Conservation (phyloP, 2,113 vertebrate species). For the Macrotis lagotis region DNA sequence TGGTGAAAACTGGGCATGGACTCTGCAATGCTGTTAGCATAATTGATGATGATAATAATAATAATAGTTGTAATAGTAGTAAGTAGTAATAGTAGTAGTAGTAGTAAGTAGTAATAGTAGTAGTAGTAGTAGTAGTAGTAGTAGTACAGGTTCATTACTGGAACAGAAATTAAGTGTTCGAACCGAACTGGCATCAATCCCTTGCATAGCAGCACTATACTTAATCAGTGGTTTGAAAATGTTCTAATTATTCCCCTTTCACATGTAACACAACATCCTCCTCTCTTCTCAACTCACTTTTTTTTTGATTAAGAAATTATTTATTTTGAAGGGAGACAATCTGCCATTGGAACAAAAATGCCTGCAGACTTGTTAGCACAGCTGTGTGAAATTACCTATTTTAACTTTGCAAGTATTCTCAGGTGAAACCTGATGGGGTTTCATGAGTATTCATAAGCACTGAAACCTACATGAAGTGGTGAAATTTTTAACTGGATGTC, state of each 20-base stretch:
- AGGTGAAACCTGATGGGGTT: conserved; percentile 24
- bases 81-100: too few relatives aligned
- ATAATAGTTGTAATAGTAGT: too few relatives aligned
- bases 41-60: background rate
- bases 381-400: background rate
- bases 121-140: background rate
- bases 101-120: too few relatives aligned
- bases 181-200: background rate
- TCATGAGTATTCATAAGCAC: conserved; percentile 12
- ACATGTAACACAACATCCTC: background rate
- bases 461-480: background rate
- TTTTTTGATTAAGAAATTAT: background rate
- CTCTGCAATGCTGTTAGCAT: rapidly evolving
- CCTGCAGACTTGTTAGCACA: background rate
- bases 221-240: background rate
- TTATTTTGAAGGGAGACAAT: conserved; percentile 6
- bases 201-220: rapidly evolving
- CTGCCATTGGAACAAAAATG: background rate
- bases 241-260: conserved; percentile 2
- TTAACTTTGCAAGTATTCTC: background rate
- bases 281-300: background rate
- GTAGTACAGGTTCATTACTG: too few relatives aligned
- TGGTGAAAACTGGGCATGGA: conserved; percentile 3
- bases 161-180: background rate
- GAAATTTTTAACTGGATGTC: background rate